These are phyloP conservation scores for Lordiphosa andalusiaca DNA, from an alignment of 2,888 invertebrate species.

Conservation along the genomic window DNA sequence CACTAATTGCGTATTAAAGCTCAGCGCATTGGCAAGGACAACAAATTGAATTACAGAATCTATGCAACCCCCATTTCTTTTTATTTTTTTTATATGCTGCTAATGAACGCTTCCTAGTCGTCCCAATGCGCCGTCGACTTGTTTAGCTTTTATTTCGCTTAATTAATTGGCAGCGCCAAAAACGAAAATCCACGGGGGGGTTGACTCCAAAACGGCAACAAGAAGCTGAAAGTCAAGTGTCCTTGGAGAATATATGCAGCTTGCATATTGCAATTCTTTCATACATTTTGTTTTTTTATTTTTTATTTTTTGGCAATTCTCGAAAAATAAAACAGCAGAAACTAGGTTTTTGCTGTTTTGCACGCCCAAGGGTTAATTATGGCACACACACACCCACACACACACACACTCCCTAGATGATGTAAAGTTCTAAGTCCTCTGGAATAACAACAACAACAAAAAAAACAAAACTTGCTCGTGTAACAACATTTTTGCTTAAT, in stretches of 20 bases:
- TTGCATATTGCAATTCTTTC: constrained; percentile 65
- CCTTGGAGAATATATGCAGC: constrained; percentile 71
- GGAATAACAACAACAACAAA: not conserved
- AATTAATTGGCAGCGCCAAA: constrained; percentile 75
- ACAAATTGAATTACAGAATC: constrained; percentile 67
- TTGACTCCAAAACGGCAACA: constrained; percentile 36
- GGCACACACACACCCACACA: constrained; percentile 32
- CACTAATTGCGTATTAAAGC: constrained; percentile 75
- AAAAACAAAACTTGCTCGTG: not conserved
- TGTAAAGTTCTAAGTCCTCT: not conserved
- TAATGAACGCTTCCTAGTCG: constrained; percentile 47
- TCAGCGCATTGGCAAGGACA: constrained; percentile 57
- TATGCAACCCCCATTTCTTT: too few species aligned
- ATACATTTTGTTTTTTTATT: too few species aligned
- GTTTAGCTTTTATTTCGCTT: constrained; percentile 74
- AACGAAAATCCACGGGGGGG: constrained; percentile 15
- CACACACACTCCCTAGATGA: not conserved
- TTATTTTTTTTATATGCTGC: constrained; percentile 32
- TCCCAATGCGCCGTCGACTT: constrained; percentile 43
- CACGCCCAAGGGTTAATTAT: constrained; percentile 60
- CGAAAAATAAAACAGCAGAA: constrained; percentile 44
- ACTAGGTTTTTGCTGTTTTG: constrained; percentile 59
- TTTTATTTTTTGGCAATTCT: constrained; percentile 50
- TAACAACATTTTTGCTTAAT: constrained; percentile 74
- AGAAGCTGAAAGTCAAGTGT: constrained; percentile 72